Evolutionary conservation across 2,797 vertebrate species (phyloP).

Genomic region (Monodelphis domestica): DNA sequence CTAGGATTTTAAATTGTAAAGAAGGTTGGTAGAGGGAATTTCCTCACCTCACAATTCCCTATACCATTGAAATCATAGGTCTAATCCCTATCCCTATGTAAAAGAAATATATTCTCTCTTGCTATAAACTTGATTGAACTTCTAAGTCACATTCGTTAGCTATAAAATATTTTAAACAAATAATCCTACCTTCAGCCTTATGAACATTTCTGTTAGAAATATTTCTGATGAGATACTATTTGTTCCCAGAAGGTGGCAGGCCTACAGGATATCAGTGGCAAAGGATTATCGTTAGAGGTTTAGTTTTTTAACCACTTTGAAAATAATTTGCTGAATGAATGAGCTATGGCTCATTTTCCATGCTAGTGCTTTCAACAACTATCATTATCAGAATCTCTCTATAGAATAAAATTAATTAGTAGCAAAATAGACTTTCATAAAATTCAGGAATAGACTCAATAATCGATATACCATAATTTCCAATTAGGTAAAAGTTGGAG

Average conservation of each 20-base stretch:
- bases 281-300: not conserved
- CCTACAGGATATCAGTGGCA: not conserved
- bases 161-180: constrained; percentile 18
- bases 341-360: not conserved
- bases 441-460: not conserved
- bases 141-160: constrained; percentile 48
- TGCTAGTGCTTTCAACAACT: not conserved
- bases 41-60: not conserved
- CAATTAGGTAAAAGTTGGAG: not conserved
- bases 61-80: not conserved
- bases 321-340: constrained; percentile 33
- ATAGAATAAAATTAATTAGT: not conserved
- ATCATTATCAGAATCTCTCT: not conserved
- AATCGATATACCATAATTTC: not conserved
- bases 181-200: not conserved
- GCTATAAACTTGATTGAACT: constrained; percentile 5
- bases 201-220: constrained; percentile 14
- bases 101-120: not conserved
- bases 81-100: not conserved
- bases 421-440: not conserved
- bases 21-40: not conserved
- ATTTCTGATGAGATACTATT: constrained; percentile 55
- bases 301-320: not conserved
- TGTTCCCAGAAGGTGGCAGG: constrained; percentile 72
- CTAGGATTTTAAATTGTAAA: not conserved